Evolutionary conservation across 2,113 vertebrate genomes (phyloP).

Genomic region (Scytalopus superciliaris): DNA sequence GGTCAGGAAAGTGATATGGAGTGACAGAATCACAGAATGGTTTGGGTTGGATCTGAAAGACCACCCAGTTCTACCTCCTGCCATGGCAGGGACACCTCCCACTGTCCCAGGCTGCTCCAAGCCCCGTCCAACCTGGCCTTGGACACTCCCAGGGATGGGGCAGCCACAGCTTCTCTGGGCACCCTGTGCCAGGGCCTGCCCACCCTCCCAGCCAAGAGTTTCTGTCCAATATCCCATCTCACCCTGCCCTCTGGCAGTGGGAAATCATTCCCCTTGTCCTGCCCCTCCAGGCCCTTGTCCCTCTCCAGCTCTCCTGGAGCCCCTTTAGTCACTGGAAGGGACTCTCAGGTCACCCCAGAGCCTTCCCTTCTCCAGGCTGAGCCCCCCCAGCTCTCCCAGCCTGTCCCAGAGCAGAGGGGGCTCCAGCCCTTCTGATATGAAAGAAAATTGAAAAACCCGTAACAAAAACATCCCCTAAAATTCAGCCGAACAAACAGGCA

Average conservation of each 20-base stretch:
- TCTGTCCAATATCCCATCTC: not conserved
- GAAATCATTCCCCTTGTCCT: not conserved
- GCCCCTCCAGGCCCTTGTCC: fast-evolving
- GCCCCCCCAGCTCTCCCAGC: not conserved
- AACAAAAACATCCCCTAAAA: not conserved
- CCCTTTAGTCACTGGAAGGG: not conserved
- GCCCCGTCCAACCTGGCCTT: fast-evolving
- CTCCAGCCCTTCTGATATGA: not conserved
- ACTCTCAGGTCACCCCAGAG: not conserved
- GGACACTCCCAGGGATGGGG: not conserved
- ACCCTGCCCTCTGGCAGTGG: not conserved
- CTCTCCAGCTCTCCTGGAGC: not conserved
- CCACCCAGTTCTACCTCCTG: not conserved
- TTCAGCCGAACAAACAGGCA: not conserved
- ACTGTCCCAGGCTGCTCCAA: fast-evolving
- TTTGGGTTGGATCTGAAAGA: not conserved
- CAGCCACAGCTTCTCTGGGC: not conserved
- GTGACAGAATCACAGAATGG: not conserved
- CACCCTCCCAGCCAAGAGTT: not conserved
- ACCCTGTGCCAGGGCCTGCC: not conserved
- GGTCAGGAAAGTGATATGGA: not conserved
- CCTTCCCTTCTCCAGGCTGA: not conserved
- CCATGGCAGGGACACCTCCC: not conserved
- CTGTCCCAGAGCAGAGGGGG: not conserved
- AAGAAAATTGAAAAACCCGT: too few relatives aligned